Evolutionary conservation across 2,888 invertebrate species (phyloP).

Genomic region (Halictus ligatus): DNA sequence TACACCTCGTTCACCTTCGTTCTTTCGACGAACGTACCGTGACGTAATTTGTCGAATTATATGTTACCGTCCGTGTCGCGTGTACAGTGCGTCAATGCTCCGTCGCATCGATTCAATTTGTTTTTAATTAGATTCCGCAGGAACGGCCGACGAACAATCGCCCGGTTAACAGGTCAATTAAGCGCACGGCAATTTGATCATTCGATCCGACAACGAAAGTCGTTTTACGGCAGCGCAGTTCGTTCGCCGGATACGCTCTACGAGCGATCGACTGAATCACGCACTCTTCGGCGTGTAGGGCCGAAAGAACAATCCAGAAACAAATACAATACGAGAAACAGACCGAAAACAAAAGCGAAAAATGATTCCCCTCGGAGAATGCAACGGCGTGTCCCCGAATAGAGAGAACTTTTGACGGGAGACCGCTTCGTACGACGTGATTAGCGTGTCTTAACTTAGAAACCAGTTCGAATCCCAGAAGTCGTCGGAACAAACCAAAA

Average conservation of each 20-base stretch:
- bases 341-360: not conserved
- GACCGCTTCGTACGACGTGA: not conserved
- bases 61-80: not conserved
- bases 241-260: not conserved
- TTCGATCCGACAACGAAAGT: constrained; percentile 4
- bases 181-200: constrained; percentile 6
- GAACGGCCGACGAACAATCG: not conserved
- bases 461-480: not conserved
- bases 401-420: not conserved
- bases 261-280: not conserved
- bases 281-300: not conserved
- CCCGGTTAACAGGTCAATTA: not conserved
- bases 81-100: no score
- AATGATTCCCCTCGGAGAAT: not conserved
- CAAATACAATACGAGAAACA: not conserved
- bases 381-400: not conserved
- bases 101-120: not conserved
- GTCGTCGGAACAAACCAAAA: not conserved
- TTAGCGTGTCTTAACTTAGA: not conserved
- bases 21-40: not conserved
- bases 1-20: not conserved
- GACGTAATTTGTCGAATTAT: not conserved
- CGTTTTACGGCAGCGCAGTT: constrained; percentile 3
- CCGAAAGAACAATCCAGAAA: not conserved
- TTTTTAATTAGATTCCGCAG: not conserved